Evolutionary conservation across 1,140 invertebrate genomes (phyloP).

Genomic region (silkworm (Bombyx mori)): ASM3026992v2 NC_085129.1:19823001-19823500

Average conservation of each 20-base stretch:
- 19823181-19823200: slow-evolving; percentile 1
- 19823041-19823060: too few relatives aligned
- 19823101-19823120: too few relatives aligned
- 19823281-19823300: slow-evolving; percentile 42
- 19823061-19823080: too few relatives aligned
- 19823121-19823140: too few relatives aligned
- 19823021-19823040: too few relatives aligned
- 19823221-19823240: slow-evolving; percentile 47
- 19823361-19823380: slow-evolving; percentile 42
- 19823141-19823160: background rate
- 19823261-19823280: slow-evolving; percentile 44
- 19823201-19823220: slow-evolving; percentile 17
- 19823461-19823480: slow-evolving; percentile 15
- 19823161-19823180: slow-evolving; percentile 22
- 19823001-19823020: too few relatives aligned
- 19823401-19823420: slow-evolving; percentile 7
- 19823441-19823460: slow-evolving; percentile 10
- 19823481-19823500: slow-evolving; percentile 5
- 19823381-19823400: slow-evolving; percentile 10
- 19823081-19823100: too few relatives aligned
- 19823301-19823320: slow-evolving; percentile 43
- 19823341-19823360: slow-evolving; percentile 61
- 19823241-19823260: slow-evolving; percentile 63
- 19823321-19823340: slow-evolving; percentile 45
- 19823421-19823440: slow-evolving; percentile 4